Conservation (phyloP, 2,113 vertebrate species). For the Phoenicopterus ruber region DNA sequence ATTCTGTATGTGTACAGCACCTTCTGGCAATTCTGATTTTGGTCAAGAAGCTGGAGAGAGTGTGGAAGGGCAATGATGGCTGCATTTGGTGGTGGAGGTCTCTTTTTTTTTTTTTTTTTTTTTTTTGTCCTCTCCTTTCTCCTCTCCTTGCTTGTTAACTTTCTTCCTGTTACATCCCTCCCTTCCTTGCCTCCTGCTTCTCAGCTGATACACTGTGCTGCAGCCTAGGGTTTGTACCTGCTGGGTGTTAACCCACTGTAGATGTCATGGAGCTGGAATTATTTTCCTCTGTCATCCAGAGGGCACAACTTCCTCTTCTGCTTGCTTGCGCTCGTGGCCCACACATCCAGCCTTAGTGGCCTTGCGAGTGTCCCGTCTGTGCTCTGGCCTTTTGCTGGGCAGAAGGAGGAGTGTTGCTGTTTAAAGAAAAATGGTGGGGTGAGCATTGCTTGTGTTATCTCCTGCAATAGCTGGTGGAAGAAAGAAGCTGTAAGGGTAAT, state of each 20-base stretch:
- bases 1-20: neutral
- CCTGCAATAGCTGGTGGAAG: neutral
- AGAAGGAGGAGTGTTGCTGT: neutral
- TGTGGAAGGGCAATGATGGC: neutral
- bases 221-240: neutral
- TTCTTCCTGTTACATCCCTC: neutral
- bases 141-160: neutral
- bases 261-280: neutral
- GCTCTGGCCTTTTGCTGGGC: neutral
- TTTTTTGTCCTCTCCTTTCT: too few relatives aligned
- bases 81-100: neutral
- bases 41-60: neutral
- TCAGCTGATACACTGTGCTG: neutral
- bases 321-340: fast-evolving
- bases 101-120: neutral
- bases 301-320: neutral
- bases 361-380: neutral
- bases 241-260: neutral
- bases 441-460: fast-evolving
- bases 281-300: neutral
- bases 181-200: neutral
- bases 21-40: neutral
- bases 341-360: neutral
- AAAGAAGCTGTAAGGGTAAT: neutral
- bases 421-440: neutral